A percentile compares a stretch with the other conserved stretches of the same genome.
These are phyloP conservation scores for Halotydeus destructor DNA, from an alignment of 1,140 invertebrate species.

Conservation along the genomic window DNA sequence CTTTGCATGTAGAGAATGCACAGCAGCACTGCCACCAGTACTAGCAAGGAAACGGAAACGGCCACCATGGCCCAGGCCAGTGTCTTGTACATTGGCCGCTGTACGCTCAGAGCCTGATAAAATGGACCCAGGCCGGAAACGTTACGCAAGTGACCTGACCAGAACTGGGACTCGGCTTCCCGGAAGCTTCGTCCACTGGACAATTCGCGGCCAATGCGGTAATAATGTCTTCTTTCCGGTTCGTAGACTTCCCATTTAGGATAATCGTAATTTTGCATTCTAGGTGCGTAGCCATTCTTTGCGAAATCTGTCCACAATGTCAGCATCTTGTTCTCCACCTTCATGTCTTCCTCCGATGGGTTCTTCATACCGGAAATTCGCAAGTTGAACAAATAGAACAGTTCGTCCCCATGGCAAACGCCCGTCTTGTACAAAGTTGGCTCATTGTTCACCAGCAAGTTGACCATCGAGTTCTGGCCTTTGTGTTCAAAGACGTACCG, in stretches of 20 bases:
- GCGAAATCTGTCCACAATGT: conserved; percentile 19
- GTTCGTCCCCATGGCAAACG: conserved; percentile 24
- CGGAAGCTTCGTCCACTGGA: conserved; percentile 6
- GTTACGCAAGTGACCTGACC: conserved; percentile 14
- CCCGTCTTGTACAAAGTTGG: conserved; percentile 17
- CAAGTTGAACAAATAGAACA: conserved; percentile 23
- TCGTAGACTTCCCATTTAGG: conserved; percentile 15
- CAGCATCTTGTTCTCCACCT: conserved; percentile 12
- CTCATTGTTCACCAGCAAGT: conserved; percentile 19
- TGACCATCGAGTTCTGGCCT: conserved; percentile 23
- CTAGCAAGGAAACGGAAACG: conserved; percentile 15
- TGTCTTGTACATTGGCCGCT: conserved; percentile 13
- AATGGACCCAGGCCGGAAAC: conserved; percentile 8
- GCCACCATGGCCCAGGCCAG: conserved; percentile 19
- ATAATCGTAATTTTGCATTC: conserved; percentile 15
- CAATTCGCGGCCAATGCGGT: conserved; percentile 13
- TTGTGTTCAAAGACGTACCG: conserved; percentile 23
- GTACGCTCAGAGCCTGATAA: not conserved
- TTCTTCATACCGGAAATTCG: conserved; percentile 10
- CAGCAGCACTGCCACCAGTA: conserved; percentile 17
- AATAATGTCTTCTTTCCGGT: conserved; percentile 11
- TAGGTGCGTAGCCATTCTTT: conserved; percentile 16
- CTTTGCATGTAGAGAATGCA: conserved; percentile 18
- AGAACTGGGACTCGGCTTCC: conserved; percentile 13
- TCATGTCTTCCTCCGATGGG: conserved; percentile 12